Percentiles rank a stretch among this genome's conserved stretches.
These are phyloP conservation scores for Falco rusticolus DNA, from an alignment of 2,797 vertebrate genomes.

Conservation along the genomic window DNA sequence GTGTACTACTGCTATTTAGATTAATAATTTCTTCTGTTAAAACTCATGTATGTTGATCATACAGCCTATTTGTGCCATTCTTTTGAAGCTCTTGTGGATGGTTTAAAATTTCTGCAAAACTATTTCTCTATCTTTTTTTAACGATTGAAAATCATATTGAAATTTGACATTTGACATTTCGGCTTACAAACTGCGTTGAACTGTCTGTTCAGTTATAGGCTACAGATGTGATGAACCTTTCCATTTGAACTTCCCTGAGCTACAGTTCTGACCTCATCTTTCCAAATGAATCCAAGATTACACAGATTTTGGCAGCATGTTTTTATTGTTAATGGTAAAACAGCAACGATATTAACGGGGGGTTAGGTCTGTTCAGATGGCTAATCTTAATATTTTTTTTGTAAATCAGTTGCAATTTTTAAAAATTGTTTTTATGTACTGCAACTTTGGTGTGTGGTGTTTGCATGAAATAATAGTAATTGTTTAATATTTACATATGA, in stretches of 20 bases:
- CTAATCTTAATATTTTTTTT: neutral
- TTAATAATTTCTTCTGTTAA: neutral
- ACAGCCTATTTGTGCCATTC: neutral
- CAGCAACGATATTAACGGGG: neutral
- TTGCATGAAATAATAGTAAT: neutral
- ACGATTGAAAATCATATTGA: neutral
- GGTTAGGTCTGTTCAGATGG: neutral
- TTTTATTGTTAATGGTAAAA: constrained; percentile 42
- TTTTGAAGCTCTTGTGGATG: neutral
- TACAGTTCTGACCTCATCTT: constrained; percentile 40
- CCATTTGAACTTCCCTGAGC: neutral
- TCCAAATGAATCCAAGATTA: constrained; percentile 34
- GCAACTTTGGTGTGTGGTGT: neutral
- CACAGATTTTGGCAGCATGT: constrained; percentile 32
- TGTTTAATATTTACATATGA: neutral
- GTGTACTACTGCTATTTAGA: neutral
- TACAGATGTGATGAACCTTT: constrained; percentile 38
- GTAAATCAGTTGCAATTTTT: neutral
- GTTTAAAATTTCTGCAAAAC: neutral
- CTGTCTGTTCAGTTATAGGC: neutral
- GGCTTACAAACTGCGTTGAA: neutral
- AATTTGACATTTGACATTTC: neutral
- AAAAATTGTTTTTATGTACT: neutral
- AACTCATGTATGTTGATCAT: neutral
- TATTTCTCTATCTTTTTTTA: neutral